Evolutionary conservation across 2,797 vertebrate species (phyloP).

Genomic region (Tiaroga cobitis): DNA sequence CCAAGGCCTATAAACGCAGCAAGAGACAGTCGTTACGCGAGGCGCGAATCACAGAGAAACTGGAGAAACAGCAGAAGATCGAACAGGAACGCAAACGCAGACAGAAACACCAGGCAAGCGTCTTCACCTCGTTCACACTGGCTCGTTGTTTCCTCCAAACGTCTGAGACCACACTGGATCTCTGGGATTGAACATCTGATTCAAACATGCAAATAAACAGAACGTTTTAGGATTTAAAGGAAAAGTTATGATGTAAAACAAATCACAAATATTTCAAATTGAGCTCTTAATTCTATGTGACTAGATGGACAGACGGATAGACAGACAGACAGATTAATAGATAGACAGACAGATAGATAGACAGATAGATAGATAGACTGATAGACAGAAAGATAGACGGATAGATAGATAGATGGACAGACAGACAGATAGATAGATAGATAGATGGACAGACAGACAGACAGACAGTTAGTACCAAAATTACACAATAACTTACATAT

Average conservation of each 20-base stretch:
- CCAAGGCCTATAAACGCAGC: constrained; percentile 90
- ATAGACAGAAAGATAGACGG: neutral
- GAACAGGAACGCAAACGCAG: constrained; percentile 87
- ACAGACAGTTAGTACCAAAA: too few relatives aligned
- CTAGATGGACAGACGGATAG: rapidly evolving
- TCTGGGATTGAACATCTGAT: neutral
- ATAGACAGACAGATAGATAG: too few relatives aligned
- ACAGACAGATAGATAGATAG: too few relatives aligned
- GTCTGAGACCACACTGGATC: neutral
- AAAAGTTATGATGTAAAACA: neutral
- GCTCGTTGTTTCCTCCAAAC: neutral
- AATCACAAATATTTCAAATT: neutral
- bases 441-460: too few relatives aligned
- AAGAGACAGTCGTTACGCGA: constrained; percentile 86
- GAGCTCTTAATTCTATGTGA: neutral
- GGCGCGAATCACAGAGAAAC: constrained; percentile 88
- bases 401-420: rapidly evolving
- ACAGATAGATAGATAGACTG: too few relatives aligned
- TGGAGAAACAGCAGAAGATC: constrained; percentile 92
- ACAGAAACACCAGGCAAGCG: constrained; percentile 86
- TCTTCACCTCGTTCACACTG: neutral
- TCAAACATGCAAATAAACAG: neutral
- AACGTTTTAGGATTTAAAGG: neutral
- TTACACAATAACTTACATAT: too few relatives aligned
- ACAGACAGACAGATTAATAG: too few relatives aligned